Base-by-base conservation (phyloP, 2,797 vertebrate genomes). In the Avahi laniger region DNA sequence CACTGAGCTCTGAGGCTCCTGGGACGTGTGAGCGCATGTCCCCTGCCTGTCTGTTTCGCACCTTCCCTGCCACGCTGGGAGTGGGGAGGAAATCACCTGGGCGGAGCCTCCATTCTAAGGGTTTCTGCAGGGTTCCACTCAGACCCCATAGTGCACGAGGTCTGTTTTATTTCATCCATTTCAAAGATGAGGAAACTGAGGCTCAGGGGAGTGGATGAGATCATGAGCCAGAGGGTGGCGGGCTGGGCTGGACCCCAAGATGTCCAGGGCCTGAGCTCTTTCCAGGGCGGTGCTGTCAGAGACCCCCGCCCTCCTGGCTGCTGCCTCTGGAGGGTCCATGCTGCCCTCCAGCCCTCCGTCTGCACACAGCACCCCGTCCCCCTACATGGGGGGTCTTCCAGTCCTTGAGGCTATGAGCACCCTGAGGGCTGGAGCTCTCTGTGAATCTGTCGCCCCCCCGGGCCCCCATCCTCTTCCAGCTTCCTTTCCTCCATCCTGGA, bases 371-470 rank as follows among this genome's bases (percentile, higher is more conserved):
- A 67, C 41, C 54, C 41, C 41, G 26, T 2, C 14, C 61, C 28
- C 61, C 30, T 14, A 7, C 30, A 63, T 33, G 61, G 61, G 26
- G 15, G 30, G 61, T 15, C 61, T 63, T 63, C 30, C 30, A 63
- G 61, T 14, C 9, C 35, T 4, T 0, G 3, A 17, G 78, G 41
- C 14, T 17, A 10, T 41, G 61, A 82, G 30, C 48, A 33, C 9
- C 48, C 22, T 65, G 57, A 24, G 30, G 28, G 35, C 18, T 12
- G 22, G 48, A 24, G 14, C 14, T 67, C 38, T 6, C 59, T 22
- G 6, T 7, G 12, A 0, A 6, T 8, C 4, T 18, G 2, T 24
- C 6, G 20, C 4, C 24, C 24, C 24, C n/a, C 1, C 5, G 12
- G 41, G 30, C 6, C 18, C 59, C 11, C 38, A 6, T 7, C 11